Percentiles rank a stretch among this genome's conserved stretches.
Conservation (phyloP, 2,797 vertebrate genomes). For the Hybognathus amarus region DNA sequence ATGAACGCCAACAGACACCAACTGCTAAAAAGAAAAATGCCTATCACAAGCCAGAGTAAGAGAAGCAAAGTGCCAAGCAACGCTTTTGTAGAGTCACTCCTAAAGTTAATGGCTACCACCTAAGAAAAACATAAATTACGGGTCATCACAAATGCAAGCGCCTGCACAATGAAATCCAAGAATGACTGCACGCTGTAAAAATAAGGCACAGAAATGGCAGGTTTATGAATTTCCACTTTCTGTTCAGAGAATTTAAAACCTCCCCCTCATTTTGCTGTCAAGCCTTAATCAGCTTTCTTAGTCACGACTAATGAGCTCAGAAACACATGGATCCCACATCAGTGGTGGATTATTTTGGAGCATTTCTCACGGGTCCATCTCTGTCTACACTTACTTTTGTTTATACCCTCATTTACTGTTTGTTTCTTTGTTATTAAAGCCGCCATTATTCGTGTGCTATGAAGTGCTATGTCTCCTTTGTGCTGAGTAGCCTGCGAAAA, state of each 20-base stretch:
- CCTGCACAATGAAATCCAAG: conserved; percentile 9
- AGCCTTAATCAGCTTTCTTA: conserved; percentile 28
- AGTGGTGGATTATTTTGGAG: background rate
- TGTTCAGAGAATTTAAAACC: background rate
- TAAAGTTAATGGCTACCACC: conserved; percentile 4
- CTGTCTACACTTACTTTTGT: conserved; percentile 14
- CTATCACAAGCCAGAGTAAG: background rate
- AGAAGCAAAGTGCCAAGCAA: background rate
- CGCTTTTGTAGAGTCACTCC: background rate
- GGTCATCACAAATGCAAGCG: conserved; percentile 15
- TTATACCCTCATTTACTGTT: conserved; percentile 11
- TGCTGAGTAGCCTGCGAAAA: conserved; percentile 19
- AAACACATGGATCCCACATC: conserved; percentile 6
- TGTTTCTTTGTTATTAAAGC: conserved; percentile 2
- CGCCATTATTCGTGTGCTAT: background rate
- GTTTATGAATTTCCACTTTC: conserved; percentile 7
- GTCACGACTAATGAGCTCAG: conserved; percentile 21
- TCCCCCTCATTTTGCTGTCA: conserved; percentile 12
- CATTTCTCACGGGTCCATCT: conserved; percentile 15
- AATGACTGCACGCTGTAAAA: conserved; percentile 28
- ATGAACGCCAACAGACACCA: background rate
- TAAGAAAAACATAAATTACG: conserved; percentile 13
- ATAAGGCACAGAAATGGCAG: conserved; percentile 22
- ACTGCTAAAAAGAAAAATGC: background rate
- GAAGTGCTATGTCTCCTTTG: conserved; percentile 25